Base-by-base conservation (phyloP, 2,113 vertebrate species). In the Dicrurus megarhynchus region DNA sequence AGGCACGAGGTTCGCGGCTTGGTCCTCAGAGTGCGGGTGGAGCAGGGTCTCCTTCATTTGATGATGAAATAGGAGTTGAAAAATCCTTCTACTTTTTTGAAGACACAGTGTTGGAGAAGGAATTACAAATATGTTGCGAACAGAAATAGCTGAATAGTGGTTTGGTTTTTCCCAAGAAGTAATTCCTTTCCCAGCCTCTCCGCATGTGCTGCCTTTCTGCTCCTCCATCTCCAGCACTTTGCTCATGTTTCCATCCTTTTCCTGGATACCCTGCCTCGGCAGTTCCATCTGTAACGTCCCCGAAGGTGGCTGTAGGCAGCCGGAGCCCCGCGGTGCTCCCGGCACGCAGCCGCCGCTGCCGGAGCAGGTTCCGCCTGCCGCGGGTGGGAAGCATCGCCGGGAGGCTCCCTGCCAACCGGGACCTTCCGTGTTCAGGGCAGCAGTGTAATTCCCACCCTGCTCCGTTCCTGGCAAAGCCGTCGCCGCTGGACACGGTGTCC, bases 1-100 rank as follows among this genome's bases (percentile, higher is more conserved):
- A 1, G 81, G 50, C 13, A 5, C 0, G 0, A 18, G 44, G 53
- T 37, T 65, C 0, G 0, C 27, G 50, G 16, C 41, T 56, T 0
- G 2, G 20, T 24, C 37, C 3, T 11, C 35, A 13, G 44, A 67
- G 35, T 14, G 1, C 0, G 10, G 21, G 10, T 12, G 52, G 55
- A 33, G 16, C 10, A 67, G 59, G 18, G 28, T 27, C 60, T n/a
- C 39, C 60, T 55, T 74, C 21, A 6, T 42, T 19, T 57, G 67
- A 13, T 82, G 50, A 24, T 69, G 55, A 83, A 91, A 56, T 5
- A 44, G 0, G 27, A 88, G 39, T 30, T 69, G 30, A 63, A 90
- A 95, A 89, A 11, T 26, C 30, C 35, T 68, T 83, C 73, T 91
- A 42, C 68, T 53, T 44, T 63, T 67, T 71, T 8, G 3, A 74